A percentile compares a stretch with the other conserved stretches of the same genome.
phyloP scores from a whole-genome alignment of 1,140 invertebrate genomes.

The Calephelis virginiensis region DNA sequence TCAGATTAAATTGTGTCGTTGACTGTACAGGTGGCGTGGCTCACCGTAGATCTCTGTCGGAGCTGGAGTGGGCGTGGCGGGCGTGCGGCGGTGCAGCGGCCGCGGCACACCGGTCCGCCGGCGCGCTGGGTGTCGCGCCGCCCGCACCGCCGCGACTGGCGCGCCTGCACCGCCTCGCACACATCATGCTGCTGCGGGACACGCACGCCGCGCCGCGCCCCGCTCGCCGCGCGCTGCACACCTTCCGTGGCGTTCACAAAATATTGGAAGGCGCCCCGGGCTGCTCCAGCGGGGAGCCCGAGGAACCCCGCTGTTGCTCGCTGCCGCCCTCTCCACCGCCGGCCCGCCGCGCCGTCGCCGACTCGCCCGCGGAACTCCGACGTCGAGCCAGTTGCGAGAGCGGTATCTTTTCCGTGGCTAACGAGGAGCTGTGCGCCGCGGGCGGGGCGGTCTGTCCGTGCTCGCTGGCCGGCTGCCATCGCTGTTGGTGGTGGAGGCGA shows the following conservation, averaged over 20 bases:
- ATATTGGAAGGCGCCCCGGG: conserved; percentile 80
- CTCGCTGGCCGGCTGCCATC: conserved; percentile 66
- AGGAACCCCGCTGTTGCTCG: conserved; percentile 52
- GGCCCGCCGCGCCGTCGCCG: conserved; percentile 46
- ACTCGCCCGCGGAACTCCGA: conserved; percentile 54
- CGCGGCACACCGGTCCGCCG: conserved; percentile 44
- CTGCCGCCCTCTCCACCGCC: conserved; percentile 51
- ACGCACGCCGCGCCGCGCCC: conserved; percentile 78
- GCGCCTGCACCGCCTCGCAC: conserved; percentile 81
- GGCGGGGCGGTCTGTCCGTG: conserved; percentile 63
- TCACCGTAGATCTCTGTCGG: conserved; percentile 84
- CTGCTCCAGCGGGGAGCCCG: conserved; percentile 25
- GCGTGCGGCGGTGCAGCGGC: conserved; percentile 26
- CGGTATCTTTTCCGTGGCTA: conserved; percentile 91
- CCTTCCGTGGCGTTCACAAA: conserved; percentile 84
- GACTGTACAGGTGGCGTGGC: conserved; percentile 54
- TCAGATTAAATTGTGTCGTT: conserved; percentile 26
- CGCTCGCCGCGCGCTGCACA: conserved; percentile 45
- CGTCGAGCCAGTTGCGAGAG: conserved; percentile 92
- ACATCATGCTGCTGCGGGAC: conserved; percentile 89
- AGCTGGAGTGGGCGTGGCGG: conserved; percentile 77
- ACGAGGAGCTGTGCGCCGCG: conserved; percentile 82
- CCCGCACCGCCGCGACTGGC: conserved; percentile 55
- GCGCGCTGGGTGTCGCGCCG: conserved; percentile 39
- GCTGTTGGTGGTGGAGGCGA: conserved; percentile 65